Base-by-base conservation (phyloP, 2,888 invertebrate species). In the Uropetala carovei region DNA sequence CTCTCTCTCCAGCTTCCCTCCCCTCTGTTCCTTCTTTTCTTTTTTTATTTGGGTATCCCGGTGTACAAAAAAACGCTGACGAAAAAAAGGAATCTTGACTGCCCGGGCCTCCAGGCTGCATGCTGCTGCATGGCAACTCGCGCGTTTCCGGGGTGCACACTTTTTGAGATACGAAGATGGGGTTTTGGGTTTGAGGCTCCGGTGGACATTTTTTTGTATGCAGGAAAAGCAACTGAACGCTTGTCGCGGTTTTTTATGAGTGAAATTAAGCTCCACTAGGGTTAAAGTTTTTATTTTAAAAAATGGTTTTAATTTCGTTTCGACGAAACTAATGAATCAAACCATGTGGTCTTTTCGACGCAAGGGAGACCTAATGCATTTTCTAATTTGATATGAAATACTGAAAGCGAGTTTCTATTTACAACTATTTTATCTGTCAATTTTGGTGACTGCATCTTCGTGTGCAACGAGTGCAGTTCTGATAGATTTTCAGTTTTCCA, bases 111-210 rank as follows among this genome's bases (percentile, higher is more conserved):
- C 30, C 60, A 64, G 89, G 60, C 89, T n/a, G 64, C 89, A 43
- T 89, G 60, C 64, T 68, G 89, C 89, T 64, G 64, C 89, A 89
- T 89, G 89, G 89, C 89, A 89, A 89, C 89, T 89, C 64, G 18
- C 64, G 89, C 89, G 89, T 89, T 89, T 89, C 89, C 89, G 89
- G 89, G 89, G 89, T 89, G 68, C 89, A 43, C 89, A 43, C 64
- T 18, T 60, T 60, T 86, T 86, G n/a, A 68, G 68, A 68, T 68
- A 16, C 14, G n/a, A 16, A 64, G 68, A n/a, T 68, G 75, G 43
- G 43, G 43, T 9, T 75, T 22, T 11, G 75, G 75, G 75, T 27
- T 27, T 75, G 22, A 75, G 13, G 75, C 75, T 75, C 75, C 75
- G 13, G 5, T 27, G 11, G 27, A 10, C 75, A 22, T 22, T 75